These are phyloP conservation scores for Apogon hyalosoma DNA, from an alignment of 2,797 vertebrate species.

Conservation along the genomic window DNA sequence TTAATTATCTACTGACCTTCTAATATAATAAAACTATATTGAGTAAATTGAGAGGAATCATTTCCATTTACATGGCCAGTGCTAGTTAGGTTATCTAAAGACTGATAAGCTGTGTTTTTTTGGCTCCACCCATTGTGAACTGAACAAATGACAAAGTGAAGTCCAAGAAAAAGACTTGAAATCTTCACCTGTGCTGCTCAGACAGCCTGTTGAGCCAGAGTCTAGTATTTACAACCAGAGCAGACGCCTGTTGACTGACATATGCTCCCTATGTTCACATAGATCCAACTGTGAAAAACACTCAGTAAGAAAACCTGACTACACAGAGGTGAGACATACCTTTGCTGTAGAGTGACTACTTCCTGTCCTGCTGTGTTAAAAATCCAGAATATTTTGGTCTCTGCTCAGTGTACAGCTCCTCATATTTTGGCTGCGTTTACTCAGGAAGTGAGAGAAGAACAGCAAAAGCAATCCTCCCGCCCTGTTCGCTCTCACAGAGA, in stretches of 20 bases:
- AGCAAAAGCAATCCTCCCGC: constrained; percentile 36
- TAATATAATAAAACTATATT: constrained; percentile 1
- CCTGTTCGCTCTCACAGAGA: constrained; percentile 31
- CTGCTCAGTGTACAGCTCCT: constrained; percentile 30
- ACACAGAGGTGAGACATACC: constrained; percentile 50
- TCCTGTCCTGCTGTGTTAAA: constrained; percentile 35
- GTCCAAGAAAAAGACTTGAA: not conserved
- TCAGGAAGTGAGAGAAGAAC: constrained; percentile 70
- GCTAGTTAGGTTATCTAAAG: not conserved
- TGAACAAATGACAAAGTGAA: constrained; percentile 19
- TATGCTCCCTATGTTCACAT: not conserved
- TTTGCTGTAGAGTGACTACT: constrained; percentile 15
- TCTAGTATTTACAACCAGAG: constrained; percentile 5
- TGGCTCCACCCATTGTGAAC: constrained; percentile 16
- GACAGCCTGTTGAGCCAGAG: constrained; percentile 8
- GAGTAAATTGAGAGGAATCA: not conserved
- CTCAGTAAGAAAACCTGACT: not conserved
- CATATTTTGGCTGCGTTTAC: constrained; percentile 50
- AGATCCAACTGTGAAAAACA: not conserved
- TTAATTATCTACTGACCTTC: constrained; percentile 31
- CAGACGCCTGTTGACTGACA: not conserved
- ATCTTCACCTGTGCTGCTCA: not conserved
- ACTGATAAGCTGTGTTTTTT: not conserved
- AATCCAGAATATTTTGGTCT: constrained; percentile 14
- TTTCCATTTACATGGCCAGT: not conserved